Evolutionary conservation across 2,113 vertebrate species (phyloP).

Genomic region (Xenopus laevis): DNA sequence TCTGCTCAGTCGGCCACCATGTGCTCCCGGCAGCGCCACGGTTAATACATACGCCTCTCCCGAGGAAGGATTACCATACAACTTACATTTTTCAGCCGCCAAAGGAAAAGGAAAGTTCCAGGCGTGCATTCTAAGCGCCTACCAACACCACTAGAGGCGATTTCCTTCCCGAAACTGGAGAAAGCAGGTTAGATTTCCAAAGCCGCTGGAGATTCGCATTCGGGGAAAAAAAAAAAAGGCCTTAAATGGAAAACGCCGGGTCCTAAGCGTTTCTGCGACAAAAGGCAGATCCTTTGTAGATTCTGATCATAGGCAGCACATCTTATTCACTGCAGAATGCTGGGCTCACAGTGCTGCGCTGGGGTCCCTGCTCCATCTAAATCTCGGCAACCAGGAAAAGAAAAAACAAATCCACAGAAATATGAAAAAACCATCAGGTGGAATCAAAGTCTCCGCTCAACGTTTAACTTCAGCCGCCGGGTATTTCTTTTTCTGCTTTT

Average conservation of each 20-base stretch:
- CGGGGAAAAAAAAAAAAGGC: not conserved
- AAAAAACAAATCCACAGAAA: not conserved
- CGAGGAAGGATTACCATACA: slow-evolving; percentile 10
- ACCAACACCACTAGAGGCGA: slow-evolving; percentile 27
- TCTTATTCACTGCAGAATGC: no score
- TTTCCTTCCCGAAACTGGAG: slow-evolving; percentile 13
- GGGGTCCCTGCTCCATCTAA: no score
- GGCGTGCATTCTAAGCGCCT: slow-evolving; percentile 34
- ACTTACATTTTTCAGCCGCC: slow-evolving; percentile 43
- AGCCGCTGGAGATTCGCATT: not conserved
- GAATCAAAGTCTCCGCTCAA: not conserved
- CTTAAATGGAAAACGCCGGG: no score
- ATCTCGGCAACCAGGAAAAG: no score
- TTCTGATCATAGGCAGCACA: no score
- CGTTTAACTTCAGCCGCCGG: not conserved
- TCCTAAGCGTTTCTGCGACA: no score
- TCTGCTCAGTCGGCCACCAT: not conserved
- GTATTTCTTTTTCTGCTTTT: no score
- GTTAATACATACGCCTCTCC: not conserved
- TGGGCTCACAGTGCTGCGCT: no score
- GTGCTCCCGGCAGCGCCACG: not conserved
- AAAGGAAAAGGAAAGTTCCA: slow-evolving; percentile 42
- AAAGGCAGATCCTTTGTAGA: not conserved
- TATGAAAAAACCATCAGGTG: not conserved
- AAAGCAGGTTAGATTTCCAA: slow-evolving; percentile 1